These are phyloP conservation scores for Corynorhinus townsendii DNA, from an alignment of 2,113 vertebrate species.

Conservation along the genomic window DNA sequence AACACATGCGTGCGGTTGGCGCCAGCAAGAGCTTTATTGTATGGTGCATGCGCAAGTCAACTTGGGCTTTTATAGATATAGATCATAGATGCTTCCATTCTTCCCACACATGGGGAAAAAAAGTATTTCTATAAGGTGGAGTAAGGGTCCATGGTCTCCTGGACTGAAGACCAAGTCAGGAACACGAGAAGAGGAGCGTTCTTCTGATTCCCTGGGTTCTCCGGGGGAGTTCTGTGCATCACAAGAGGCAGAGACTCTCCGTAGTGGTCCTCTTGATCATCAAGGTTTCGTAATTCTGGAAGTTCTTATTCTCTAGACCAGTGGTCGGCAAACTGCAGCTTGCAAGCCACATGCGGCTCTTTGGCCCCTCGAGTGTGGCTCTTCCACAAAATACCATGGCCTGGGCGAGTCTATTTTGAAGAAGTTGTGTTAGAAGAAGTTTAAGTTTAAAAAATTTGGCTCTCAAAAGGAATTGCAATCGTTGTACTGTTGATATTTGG, in stretches of 20 bases:
- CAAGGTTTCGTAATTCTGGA: slow-evolving; percentile 65
- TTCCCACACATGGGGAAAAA: neutral
- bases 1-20: too few species aligned
- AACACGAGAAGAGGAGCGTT: neutral
- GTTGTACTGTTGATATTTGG: too few species aligned
- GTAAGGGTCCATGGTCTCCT: neutral
- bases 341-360: too few species aligned
- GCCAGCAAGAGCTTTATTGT: too few species aligned
- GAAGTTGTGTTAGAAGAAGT: too few species aligned
- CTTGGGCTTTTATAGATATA: neutral
- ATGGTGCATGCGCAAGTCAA: too few species aligned
- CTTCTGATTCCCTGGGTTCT: neutral
- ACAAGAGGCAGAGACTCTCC: slow-evolving; percentile 1
- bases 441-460: too few species aligned
- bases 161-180: neutral
- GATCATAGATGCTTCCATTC: neutral
- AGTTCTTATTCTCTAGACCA: slow-evolving; percentile 58
- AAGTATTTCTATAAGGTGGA: slow-evolving; percentile 7
- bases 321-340: too few species aligned
- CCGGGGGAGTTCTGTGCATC: neutral
- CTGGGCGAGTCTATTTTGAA: too few species aligned
- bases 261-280: slow-evolving; percentile 62
- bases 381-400: too few species aligned
- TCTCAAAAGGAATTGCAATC: too few species aligned
- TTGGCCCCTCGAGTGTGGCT: too few species aligned